Evolutionary conservation across 1,140 invertebrate genomes (phyloP).

Genomic region (Chlorops oryzae): DNA sequence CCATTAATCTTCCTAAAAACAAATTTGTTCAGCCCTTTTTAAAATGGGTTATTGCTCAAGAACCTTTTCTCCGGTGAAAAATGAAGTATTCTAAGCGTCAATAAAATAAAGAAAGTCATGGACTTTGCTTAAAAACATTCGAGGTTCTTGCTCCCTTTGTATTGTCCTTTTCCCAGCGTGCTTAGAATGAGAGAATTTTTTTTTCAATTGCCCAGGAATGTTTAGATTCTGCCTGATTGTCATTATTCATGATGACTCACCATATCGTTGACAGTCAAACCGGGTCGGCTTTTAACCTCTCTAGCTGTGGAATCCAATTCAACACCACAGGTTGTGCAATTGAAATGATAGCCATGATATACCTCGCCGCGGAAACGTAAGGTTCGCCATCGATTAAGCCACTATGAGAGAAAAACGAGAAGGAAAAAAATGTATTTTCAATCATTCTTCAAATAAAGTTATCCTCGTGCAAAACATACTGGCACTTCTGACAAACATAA

Average conservation of each 20-base stretch:
- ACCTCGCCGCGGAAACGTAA: slow-evolving; percentile 92
- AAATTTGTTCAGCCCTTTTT: no score
- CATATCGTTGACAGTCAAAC: slow-evolving; percentile 86
- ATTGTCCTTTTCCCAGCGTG: no score
- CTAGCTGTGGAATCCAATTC: slow-evolving; percentile 86
- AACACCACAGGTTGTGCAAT: slow-evolving; percentile 84
- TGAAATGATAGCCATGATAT: slow-evolving; percentile 99
- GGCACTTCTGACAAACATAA: slow-evolving; percentile 98
- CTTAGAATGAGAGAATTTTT: no score
- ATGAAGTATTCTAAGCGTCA: no score
- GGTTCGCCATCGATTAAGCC: slow-evolving; percentile 95
- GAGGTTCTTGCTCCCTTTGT: no score
- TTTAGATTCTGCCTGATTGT: neutral
- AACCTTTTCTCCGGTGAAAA: no score
- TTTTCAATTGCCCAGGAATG: no score
- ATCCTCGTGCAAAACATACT: slow-evolving; percentile 60
- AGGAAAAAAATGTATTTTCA: neutral
- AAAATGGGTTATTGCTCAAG: no score
- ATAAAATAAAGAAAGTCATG: no score
- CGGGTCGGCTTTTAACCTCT: slow-evolving; percentile 86
- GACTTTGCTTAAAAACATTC: no score
- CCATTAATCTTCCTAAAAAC: no score
- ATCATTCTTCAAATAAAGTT: neutral
- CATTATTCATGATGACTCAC: slow-evolving; percentile 41
- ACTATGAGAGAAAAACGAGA: slow-evolving; percentile 51